Evolutionary conservation across 2,888 invertebrate species (phyloP).

Genomic region (Parnassius mnemosyne): DNA sequence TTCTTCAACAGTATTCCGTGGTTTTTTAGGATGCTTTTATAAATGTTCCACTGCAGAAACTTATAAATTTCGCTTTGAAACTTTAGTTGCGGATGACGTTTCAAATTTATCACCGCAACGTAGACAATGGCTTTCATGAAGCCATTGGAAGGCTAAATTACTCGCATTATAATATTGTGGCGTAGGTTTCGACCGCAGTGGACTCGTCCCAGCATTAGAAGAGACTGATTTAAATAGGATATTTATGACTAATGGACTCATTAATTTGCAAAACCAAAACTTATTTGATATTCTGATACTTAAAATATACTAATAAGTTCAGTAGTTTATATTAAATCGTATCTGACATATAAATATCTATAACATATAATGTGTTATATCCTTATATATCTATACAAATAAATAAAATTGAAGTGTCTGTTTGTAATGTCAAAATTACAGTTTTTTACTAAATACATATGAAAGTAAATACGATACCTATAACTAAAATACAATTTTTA

Average conservation of each 20-base stretch:
- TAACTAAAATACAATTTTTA: no score
- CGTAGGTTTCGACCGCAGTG: neutral
- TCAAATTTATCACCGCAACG: slow-evolving; percentile 18
- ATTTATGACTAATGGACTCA: neutral
- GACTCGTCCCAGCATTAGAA: neutral
- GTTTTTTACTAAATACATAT: no score
- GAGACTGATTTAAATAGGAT: neutral
- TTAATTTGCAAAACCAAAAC: neutral
- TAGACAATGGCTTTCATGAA: slow-evolving; percentile 19
- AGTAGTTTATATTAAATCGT: no score
- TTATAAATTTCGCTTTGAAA: slow-evolving; percentile 33
- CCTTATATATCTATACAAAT: no score
- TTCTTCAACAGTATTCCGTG: slow-evolving; percentile 48
- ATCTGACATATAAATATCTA: no score
- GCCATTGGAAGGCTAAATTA: slow-evolving; percentile 16
- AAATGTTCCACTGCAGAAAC: slow-evolving; percentile 42
- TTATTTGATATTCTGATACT: no score
- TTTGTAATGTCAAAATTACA: no score
- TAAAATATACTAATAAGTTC: no score
- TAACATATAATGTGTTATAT: no score
- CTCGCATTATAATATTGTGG: slow-evolving; percentile 8
- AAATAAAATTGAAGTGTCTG: no score
- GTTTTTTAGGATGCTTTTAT: slow-evolving; percentile 52
- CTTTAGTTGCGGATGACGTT: slow-evolving; percentile 26
- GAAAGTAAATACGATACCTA: no score